Conservation (phyloP, 2,113 vertebrate genomes). For the Sceloporus tristichus region DNA sequence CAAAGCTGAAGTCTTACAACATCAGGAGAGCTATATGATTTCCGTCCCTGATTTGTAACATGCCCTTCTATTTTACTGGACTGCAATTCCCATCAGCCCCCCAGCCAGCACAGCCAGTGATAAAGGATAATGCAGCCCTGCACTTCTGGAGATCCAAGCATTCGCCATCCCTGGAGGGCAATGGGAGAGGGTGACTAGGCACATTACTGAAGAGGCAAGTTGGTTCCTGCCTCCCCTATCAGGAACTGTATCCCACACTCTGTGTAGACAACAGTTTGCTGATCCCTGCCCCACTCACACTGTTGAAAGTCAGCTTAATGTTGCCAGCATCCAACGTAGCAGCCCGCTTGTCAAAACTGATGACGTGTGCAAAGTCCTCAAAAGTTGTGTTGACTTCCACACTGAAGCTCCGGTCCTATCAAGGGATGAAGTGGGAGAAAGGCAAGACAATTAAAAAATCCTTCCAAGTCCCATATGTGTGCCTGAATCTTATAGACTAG, state of each 20-base stretch:
- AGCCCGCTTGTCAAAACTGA: conserved; percentile 82
- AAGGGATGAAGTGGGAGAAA: neutral
- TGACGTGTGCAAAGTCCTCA: conserved; percentile 81
- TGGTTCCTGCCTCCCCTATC: neutral
- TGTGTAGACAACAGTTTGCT: neutral
- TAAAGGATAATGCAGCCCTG: too few species aligned
- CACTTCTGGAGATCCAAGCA: too few species aligned
- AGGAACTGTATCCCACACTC: too few species aligned
- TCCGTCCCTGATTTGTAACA: too few species aligned
- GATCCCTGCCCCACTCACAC: conserved; percentile 68
- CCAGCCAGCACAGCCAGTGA: too few species aligned
- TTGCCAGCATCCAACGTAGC: conserved; percentile 81
- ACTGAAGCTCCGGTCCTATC: conserved; percentile 78
- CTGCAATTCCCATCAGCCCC: too few species aligned
- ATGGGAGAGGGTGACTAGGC: too few species aligned
- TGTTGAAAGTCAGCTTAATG: conserved; percentile 82
- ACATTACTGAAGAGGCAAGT: neutral
- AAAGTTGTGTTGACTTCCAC: conserved; percentile 81
- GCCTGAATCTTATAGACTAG: too few species aligned
- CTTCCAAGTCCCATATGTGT: neutral
- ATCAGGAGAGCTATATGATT: too few species aligned
- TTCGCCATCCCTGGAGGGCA: too few species aligned
- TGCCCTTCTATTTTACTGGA: too few species aligned
- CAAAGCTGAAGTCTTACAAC: too few species aligned
- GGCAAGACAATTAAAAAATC: neutral